Percentiles rank a stretch among this genome's conserved stretches.
Evolutionary conservation across 1,140 invertebrate genomes (phyloP).

Genomic region (Pantala flavescens): DNA sequence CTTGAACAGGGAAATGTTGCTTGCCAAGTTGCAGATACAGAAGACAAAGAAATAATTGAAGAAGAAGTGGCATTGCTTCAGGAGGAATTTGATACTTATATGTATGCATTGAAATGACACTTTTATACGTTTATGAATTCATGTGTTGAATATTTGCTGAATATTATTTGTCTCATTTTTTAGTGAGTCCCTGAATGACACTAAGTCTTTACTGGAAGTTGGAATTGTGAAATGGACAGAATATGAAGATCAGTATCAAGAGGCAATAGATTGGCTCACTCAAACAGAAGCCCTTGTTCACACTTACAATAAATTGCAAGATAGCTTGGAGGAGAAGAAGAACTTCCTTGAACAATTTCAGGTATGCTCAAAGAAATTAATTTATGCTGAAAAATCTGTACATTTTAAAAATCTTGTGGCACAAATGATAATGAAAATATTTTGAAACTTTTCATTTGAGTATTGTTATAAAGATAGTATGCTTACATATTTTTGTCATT

Average conservation of each 20-base stretch:
- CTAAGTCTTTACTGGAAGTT: slow-evolving; percentile 72
- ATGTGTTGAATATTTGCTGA: no score
- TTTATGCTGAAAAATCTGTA: no score
- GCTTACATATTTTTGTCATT: no score
- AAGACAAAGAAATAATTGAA: slow-evolving; percentile 82
- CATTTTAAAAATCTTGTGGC: no score
- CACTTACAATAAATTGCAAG: slow-evolving; percentile 81
- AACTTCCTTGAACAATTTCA: slow-evolving; percentile 83
- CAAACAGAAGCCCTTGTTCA: slow-evolving; percentile 79
- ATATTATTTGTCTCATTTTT: slow-evolving; percentile 22
- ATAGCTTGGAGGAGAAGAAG: slow-evolving; percentile 81
- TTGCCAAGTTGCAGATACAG: slow-evolving; percentile 66
- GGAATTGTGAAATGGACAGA: slow-evolving; percentile 92
- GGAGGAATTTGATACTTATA: slow-evolving; percentile 75
- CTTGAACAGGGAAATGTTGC: slow-evolving; percentile 71
- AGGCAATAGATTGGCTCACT: slow-evolving; percentile 77
- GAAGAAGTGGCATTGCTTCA: slow-evolving; percentile 80
- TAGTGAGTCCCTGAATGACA: slow-evolving; percentile 60
- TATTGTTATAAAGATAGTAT: no score
- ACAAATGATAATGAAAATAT: no score
- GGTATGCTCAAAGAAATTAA: no score
- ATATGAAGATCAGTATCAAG: slow-evolving; percentile 86
- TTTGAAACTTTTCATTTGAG: no score
- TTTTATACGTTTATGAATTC: slow-evolving; percentile 12
- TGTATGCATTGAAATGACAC: slow-evolving; percentile 40